phyloP scores from a whole-genome alignment of 1,140 invertebrate genomes.

The Drosophila subobscura region DNA sequence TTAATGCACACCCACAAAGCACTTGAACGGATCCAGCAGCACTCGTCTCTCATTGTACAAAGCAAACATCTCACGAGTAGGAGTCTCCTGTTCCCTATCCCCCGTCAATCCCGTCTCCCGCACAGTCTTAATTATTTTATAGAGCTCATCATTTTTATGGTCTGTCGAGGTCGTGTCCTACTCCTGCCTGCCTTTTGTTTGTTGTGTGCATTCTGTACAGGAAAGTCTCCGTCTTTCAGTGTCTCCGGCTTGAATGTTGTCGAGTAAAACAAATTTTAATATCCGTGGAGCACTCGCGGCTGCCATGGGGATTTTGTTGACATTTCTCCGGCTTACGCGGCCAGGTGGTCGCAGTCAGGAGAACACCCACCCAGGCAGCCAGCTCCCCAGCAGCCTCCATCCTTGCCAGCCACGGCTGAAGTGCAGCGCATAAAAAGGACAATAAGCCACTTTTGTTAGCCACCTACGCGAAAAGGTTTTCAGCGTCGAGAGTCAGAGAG shows the following conservation, averaged over 20 bases:
- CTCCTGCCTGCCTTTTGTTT: background rate
- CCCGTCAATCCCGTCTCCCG: constrained; percentile 12
- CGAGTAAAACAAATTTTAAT: constrained; percentile 66
- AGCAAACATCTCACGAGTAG: constrained; percentile 27
- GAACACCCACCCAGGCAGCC: background rate
- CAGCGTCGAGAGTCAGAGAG: constrained; percentile 4
- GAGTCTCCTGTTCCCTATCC: constrained; percentile 13
- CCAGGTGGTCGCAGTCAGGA: constrained; percentile 16
- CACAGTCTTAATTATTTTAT: constrained; percentile 72
- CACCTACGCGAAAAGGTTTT: constrained; percentile 65
- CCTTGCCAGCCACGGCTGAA: constrained; percentile 22
- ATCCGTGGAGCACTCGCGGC: constrained; percentile 56
- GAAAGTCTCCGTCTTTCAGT: constrained; percentile 22
- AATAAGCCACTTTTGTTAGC: constrained; percentile 72
- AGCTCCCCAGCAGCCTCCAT: too few species aligned
- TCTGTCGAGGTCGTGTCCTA: constrained; percentile 5
- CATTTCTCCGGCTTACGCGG: constrained; percentile 51
- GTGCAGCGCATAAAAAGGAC: constrained; percentile 79
- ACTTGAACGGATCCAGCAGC: constrained; percentile 5
- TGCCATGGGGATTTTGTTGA: constrained; percentile 63
- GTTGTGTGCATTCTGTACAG: background rate
- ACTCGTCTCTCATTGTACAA: constrained; percentile 38
- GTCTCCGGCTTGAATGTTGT: constrained; percentile 18
- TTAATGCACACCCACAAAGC: constrained; percentile 49
- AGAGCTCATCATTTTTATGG: constrained; percentile 66